A percentile compares a stretch with the other conserved stretches of the same genome.
phyloP scores from a whole-genome alignment of 2,888 invertebrate genomes.

The Eristalis tenax region DNA sequence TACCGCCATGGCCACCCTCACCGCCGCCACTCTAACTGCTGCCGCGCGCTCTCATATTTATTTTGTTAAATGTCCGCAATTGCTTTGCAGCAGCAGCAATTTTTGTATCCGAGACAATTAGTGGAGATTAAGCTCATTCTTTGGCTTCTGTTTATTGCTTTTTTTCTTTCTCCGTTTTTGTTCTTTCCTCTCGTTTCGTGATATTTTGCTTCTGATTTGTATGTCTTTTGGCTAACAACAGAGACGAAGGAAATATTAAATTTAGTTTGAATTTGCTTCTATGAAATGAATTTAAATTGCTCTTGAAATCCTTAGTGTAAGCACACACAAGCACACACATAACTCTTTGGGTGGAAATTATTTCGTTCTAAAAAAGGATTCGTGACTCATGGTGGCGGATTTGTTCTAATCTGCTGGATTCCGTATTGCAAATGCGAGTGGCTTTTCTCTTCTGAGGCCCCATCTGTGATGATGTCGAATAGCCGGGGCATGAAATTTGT shows the following conservation, averaged over 20 bases:
- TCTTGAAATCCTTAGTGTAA: background rate
- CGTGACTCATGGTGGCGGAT: background rate
- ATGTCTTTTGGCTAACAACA: background rate
- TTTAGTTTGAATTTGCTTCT: slow-evolving; percentile 32
- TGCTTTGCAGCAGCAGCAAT: slow-evolving; percentile 74
- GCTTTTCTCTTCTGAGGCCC: no score
- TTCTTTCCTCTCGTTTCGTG: slow-evolving; percentile 8
- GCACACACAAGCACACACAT: background rate
- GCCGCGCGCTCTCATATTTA: slow-evolving; percentile 54
- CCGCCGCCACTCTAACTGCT: background rate
- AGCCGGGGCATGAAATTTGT: no score
- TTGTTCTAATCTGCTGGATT: no score
- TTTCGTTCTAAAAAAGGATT: background rate
- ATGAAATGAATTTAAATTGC: slow-evolving; percentile 21
- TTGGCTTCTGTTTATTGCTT: slow-evolving; percentile 58
- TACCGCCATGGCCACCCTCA: slow-evolving; percentile 2
- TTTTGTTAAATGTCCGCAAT: slow-evolving; percentile 74
- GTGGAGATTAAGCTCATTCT: slow-evolving; percentile 73
- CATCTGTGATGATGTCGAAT: no score
- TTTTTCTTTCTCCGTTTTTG: slow-evolving; percentile 23
- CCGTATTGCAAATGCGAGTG: no score
- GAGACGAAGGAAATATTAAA: slow-evolving; percentile 22
- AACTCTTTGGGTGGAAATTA: background rate
- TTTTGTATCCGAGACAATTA: slow-evolving; percentile 75
- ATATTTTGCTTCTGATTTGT: background rate